Evolutionary conservation across 2,113 vertebrate species (phyloP).

Genomic region (Antechinus flavipes): DNA sequence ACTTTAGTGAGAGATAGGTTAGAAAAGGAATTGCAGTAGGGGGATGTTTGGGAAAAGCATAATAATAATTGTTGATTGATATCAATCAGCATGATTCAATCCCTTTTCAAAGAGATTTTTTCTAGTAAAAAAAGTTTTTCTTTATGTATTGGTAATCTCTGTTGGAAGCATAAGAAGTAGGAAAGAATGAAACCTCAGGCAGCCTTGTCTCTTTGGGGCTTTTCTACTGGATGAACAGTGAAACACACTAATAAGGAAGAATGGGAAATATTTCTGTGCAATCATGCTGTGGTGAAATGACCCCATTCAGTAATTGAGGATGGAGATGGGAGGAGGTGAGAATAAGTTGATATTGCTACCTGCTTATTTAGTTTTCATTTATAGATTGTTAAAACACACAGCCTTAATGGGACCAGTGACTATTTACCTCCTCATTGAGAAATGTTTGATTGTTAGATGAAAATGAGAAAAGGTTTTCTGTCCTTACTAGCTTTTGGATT

Average conservation of each 20-base stretch:
- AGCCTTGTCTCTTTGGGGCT: neutral
- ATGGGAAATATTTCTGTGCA: neutral
- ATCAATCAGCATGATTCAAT: neutral
- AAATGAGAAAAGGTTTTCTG: neutral
- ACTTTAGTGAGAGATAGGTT: neutral
- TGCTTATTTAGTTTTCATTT: neutral
- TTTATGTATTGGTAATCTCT: neutral
- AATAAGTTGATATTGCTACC: neutral
- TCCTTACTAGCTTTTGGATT: neutral
- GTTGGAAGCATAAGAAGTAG: neutral
- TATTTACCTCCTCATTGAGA: neutral
- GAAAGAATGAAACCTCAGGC: neutral
- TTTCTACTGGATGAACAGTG: conserved; percentile 5
- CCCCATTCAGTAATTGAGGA: neutral
- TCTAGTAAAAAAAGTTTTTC: neutral
- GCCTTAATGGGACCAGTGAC: neutral
- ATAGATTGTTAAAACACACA: neutral
- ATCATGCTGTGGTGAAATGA: neutral
- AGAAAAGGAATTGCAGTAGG: neutral
- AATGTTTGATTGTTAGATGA: neutral
- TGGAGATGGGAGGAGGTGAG: neutral
- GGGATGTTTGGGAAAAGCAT: conserved; percentile 20
- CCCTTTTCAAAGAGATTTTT: conserved; percentile 9
- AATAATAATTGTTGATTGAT: neutral
- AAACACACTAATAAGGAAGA: neutral